Percentiles rank a stretch among this genome's conserved stretches.
phyloP scores from a whole-genome alignment of 2,797 vertebrate genomes.

The Mormyrops attenuatus region DNA sequence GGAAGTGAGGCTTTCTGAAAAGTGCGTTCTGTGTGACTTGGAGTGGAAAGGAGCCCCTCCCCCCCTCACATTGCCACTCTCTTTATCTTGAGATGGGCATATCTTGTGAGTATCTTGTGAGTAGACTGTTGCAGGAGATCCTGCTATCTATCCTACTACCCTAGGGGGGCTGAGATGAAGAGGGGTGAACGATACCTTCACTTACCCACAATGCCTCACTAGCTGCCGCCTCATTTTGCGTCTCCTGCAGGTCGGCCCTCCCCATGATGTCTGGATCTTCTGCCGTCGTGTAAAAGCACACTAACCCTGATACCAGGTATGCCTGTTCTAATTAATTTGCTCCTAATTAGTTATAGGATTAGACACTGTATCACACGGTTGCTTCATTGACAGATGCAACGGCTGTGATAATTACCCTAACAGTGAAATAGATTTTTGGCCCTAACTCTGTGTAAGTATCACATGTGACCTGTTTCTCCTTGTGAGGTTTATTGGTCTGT shows the following conservation, averaged over 20 bases:
- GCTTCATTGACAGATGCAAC: background rate
- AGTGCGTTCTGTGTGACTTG: background rate
- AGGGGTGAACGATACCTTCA: background rate
- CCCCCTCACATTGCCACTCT: background rate
- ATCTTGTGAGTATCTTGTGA: background rate
- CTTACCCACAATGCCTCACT: background rate
- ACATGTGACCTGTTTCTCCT: background rate
- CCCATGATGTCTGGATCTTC: background rate
- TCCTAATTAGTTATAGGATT: background rate
- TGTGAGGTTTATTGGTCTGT: background rate
- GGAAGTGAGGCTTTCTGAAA: background rate
- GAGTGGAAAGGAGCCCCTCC: background rate
- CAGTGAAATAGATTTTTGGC: background rate
- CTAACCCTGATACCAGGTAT: background rate
- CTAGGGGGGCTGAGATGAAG: background rate
- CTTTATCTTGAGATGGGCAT: background rate
- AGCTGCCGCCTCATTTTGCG: background rate
- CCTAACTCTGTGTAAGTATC: background rate
- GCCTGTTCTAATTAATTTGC: background rate
- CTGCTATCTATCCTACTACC: background rate
- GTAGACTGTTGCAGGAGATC: background rate
- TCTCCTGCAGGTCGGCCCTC: background rate
- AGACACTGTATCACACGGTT: background rate
- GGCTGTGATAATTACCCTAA: background rate
- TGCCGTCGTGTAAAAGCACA: background rate